Percentiles rank a stretch among this genome's conserved stretches.
These are phyloP conservation scores for Elachura formosa DNA, from an alignment of 2,113 vertebrate species.

Conservation along the genomic window DNA sequence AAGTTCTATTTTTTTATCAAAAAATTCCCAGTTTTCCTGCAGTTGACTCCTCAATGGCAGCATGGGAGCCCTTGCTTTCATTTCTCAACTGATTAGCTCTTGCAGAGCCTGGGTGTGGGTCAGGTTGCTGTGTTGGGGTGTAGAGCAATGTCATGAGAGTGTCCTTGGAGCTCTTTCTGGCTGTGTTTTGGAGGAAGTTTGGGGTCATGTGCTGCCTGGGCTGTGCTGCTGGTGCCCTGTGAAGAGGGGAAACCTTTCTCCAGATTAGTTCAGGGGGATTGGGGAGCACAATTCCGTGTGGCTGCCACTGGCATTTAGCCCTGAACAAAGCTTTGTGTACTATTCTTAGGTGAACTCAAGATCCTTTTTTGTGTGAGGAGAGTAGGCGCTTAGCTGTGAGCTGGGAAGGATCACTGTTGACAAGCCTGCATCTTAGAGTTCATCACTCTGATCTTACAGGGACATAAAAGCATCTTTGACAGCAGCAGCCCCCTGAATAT, in stretches of 20 bases:
- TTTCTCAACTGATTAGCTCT: not conserved
- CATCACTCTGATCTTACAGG: not conserved
- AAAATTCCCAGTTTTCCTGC: not conserved
- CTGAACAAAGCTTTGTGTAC: not conserved
- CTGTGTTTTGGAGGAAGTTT: not conserved
- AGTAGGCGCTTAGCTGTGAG: not conserved
- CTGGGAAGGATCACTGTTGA: not conserved
- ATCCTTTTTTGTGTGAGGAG: not conserved
- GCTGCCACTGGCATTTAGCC: not conserved
- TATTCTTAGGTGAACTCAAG: not conserved
- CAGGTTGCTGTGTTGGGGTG: not conserved
- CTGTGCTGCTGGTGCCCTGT: not conserved
- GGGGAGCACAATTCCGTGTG: not conserved
- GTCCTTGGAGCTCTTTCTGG: not conserved
- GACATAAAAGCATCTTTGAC: not conserved
- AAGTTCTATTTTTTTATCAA: not conserved
- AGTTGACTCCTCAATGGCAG: not conserved
- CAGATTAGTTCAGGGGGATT: not conserved
- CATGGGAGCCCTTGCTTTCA: not conserved
- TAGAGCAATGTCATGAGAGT: not conserved
- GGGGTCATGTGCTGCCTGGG: not conserved
- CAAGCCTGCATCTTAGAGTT: not conserved
- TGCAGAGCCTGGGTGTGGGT: not conserved
- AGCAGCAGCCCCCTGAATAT: not conserved
- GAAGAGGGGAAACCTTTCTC: not conserved